These are phyloP conservation scores for Heliconius erato DNA, from an alignment of 2,888 invertebrate species.

Conservation along the genomic window DNA sequence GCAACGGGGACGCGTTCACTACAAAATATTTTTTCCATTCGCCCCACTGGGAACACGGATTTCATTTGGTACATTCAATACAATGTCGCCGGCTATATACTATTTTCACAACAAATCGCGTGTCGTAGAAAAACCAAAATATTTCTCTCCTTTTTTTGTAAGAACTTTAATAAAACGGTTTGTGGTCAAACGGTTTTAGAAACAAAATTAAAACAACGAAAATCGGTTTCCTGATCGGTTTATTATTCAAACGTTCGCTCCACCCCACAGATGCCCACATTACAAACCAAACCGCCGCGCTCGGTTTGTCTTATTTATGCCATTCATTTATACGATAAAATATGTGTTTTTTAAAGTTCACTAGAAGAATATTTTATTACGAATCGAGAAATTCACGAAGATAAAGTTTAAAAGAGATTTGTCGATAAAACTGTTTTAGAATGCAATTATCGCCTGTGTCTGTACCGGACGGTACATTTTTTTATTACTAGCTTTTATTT, in stretches of 20 bases:
- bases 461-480: neutral
- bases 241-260: constrained; percentile 59
- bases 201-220: constrained; percentile 56
- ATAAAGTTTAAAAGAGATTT: constrained; percentile 21
- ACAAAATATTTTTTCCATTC: constrained; percentile 78
- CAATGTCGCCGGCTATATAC: constrained; percentile 65
- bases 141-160: constrained; percentile 36
- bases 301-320: constrained; percentile 52
- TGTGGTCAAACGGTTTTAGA: constrained; percentile 48
- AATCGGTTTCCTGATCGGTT: constrained; percentile 58
- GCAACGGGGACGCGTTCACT: constrained; percentile 66
- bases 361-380: constrained; percentile 18
- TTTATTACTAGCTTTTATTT: no score
- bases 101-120: constrained; percentile 61
- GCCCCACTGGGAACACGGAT: constrained; percentile 72
- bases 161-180: constrained; percentile 52
- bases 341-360: constrained; percentile 37
- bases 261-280: constrained; percentile 53
- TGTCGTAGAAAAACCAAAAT: constrained; percentile 41
- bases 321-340: constrained; percentile 45
- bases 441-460: constrained; percentile 28
- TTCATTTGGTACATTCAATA: constrained; percentile 78
- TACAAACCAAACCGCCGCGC: constrained; percentile 52
- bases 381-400: constrained; percentile 18
- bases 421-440: constrained; percentile 23